These are phyloP conservation scores for Adrianichthys oophorus DNA, from an alignment of 2,797 vertebrate genomes.

Conservation along the genomic window DNA sequence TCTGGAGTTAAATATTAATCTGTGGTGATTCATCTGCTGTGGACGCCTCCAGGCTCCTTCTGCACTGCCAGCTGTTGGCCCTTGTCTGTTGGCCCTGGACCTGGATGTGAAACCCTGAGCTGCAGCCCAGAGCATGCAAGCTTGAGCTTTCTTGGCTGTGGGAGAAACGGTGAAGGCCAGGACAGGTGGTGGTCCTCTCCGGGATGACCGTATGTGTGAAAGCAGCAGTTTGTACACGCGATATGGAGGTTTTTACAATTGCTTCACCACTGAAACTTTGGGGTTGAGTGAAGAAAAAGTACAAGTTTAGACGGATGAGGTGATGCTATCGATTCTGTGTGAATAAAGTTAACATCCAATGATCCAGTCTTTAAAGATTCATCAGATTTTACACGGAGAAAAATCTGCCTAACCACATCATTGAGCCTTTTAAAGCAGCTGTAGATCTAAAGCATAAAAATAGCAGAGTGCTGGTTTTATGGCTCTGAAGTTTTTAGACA, in stretches of 20 bases:
- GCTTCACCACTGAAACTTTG: conserved; percentile 9
- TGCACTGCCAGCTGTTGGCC: conserved; percentile 80
- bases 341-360: too few relatives aligned
- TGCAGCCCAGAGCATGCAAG: conserved; percentile 75
- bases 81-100: conserved; percentile 65
- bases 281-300: too few relatives aligned
- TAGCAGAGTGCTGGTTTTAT: too few relatives aligned
- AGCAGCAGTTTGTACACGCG: conserved; percentile 16
- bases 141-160: conserved; percentile 72
- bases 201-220: conserved; percentile 21
- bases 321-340: too few relatives aligned
- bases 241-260: conserved; percentile 32
- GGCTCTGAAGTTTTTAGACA: too few relatives aligned
- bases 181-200: conserved; percentile 71
- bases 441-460: too few relatives aligned
- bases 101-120: conserved; percentile 72
- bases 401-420: too few relatives aligned
- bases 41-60: conserved; percentile 77
- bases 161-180: conserved; percentile 56
- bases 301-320: too few relatives aligned
- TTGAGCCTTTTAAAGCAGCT: too few relatives aligned
- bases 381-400: too few relatives aligned
- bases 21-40: conserved; percentile 80
- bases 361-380: too few relatives aligned
- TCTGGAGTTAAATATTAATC: conserved; percentile 84